Base-by-base conservation (phyloP, 2,888 invertebrate species). In the Spilarctia lutea region DNA sequence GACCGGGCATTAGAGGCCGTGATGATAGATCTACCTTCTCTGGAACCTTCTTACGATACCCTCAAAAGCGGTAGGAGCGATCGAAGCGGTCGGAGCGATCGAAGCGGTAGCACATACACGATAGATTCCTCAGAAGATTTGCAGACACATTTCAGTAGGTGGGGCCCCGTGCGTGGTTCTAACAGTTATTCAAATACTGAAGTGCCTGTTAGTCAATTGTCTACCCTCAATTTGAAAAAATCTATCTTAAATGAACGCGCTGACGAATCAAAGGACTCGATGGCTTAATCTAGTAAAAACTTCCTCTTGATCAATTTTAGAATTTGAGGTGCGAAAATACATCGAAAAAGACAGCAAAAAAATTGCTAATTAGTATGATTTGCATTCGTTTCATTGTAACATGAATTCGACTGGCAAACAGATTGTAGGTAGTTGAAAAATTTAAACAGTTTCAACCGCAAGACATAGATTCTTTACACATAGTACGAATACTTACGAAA, bases 121-220 rank as follows among this genome's bases (percentile, higher is more conserved):
- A 65, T 88, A 76, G 63, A 91, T 76, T 75, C 92, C 78, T 65
- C 87, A 81, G 24, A 90, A 80, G 86, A 89, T 45, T 52, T 88
- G 33, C 88, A 86, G 27, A 88, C 84, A 0, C 85, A 91, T 75
- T 93, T 95, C 70, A 96, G 94, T 42, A 81, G 94, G 0, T 96
- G 96, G 96, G 94, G 96, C 2, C 88, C 94, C 0, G 91, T 96
- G 0, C 88, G 96, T 0, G 96, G 96, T 33, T 96, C 96, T 0
- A 96, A 96, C 66, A 96, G 94, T 35, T 96, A 95, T 65, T 92
- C 94, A 0, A 89, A 91, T 63, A 74, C 90, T 0, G 90, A 88
- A 6, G 81, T 94, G 0, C 95, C 96, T 0, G 92, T 95, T 42
- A 93, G 93, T 77, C 95, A 95, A 56, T 68, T 96, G 65, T 96